Base-by-base conservation (phyloP, 2,797 vertebrate genomes). In the Pangasius sanitwongsei region DNA sequence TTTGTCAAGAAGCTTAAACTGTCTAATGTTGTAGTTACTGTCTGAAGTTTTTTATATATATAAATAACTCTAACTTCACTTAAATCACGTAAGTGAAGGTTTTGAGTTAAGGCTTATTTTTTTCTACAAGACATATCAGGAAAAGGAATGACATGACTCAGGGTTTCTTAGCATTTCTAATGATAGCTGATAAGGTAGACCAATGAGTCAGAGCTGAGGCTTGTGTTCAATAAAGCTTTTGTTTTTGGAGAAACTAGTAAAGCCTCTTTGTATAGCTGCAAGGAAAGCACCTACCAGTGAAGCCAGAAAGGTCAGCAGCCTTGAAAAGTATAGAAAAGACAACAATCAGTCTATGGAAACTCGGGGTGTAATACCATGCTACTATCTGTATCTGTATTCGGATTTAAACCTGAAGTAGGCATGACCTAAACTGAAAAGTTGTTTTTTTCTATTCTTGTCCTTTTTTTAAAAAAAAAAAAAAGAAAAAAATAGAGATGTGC, bases 151-250 rank as follows among this genome's bases (percentile, higher is more conserved):
- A 25, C 31, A 70, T 77, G 85, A 89, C 87, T 74, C 63, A 83
- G 81, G 41, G 77, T 75, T 88, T 89, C 70, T 67, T 74, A 67
- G 70, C 67, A 65, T 89, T 92, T 90, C 86, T 77, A 34, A 77
- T 90, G 89, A 92, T 89, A 91, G 86, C 88, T 89, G 89, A 92
- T 90, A 87, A 92, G 90, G 86, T 70, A 74, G 69, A 69, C 59
- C 61, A 86, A 88, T 74, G 84, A 90, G 75, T 85, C 75, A 61
- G 81, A 83, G 88, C 77, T 84, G 77, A 82, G 63, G 81, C 81
- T 65, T 12, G 74, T 75, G 70, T 89, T 92, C 90, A 92, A 93
- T 89, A 90, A 89, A 85, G 90, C 87, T 90, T 91, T 92, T 91
- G 91, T 93, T 74, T 80, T 83, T 77, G 34, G 13, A 48, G 57